Conservation (phyloP, 2,888 invertebrate genomes). For the Lysandra coridon region DNA sequence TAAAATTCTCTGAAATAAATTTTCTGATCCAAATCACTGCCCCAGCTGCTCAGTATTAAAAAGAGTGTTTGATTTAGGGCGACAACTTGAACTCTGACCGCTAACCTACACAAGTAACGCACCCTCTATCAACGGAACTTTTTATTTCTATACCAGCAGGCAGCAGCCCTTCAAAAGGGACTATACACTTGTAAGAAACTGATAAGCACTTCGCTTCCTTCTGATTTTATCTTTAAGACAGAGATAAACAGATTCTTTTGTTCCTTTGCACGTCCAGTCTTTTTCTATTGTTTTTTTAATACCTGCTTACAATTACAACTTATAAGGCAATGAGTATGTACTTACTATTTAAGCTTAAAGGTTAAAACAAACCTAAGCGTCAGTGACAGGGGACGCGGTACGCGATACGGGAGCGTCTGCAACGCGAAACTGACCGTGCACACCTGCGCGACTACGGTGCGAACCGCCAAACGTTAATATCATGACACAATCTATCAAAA, state of each 20-base stretch:
- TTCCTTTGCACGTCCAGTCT: not conserved
- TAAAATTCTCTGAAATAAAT: not conserved
- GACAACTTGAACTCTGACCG: slow-evolving; percentile 16
- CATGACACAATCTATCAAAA: too few relatives aligned
- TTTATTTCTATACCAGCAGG: not conserved
- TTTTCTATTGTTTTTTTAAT: too few relatives aligned
- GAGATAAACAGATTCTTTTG: not conserved
- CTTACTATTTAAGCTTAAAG: not conserved
- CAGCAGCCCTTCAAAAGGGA: not conserved
- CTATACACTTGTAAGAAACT: not conserved
- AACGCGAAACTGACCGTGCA: too few relatives aligned
- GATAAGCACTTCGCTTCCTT: not conserved
- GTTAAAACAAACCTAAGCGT: too few relatives aligned
- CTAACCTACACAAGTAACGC: slow-evolving; percentile 12
- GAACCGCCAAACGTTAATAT: too few relatives aligned
- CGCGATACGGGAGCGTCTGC: too few relatives aligned
- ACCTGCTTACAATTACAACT: too few relatives aligned
- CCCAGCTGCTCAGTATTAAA: not conserved
- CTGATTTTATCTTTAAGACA: not conserved
- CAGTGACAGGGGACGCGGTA: too few relatives aligned
- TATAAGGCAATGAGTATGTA: not conserved
- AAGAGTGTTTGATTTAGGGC: slow-evolving; percentile 12
- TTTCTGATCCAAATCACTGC: not conserved
- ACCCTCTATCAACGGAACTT: not conserved
- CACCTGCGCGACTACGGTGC: too few relatives aligned